Conservation (phyloP, 2,113 vertebrate species). For the Salminus brasiliensis region DNA sequence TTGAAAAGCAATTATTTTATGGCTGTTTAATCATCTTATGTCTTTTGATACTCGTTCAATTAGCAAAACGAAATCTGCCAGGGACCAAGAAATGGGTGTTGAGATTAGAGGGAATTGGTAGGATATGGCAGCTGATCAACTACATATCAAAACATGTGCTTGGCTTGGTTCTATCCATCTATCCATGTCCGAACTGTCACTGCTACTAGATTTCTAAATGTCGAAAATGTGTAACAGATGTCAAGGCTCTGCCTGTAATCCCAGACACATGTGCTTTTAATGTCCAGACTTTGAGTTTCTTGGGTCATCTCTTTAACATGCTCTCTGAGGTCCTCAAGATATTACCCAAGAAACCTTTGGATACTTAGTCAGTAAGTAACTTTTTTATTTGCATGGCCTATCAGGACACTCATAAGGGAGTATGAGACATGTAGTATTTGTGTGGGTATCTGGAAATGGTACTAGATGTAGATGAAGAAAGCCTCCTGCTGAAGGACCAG, state of each 20-base stretch:
- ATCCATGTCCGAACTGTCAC: neutral
- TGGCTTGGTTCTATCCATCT: neutral
- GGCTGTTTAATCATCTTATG: neutral
- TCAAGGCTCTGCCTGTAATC: neutral
- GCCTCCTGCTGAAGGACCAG: conserved; percentile 39
- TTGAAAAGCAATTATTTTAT: neutral
- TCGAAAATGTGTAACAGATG: neutral
- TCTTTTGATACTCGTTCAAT: neutral
- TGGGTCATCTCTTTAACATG: neutral
- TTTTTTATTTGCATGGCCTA: too few relatives aligned
- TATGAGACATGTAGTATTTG: too few relatives aligned
- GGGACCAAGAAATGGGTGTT: neutral
- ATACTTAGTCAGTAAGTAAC: too few relatives aligned
- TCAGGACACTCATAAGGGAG: neutral
- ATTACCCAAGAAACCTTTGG: neutral
- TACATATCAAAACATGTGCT: neutral
- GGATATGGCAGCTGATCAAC: neutral
- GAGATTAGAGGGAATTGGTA: neutral
- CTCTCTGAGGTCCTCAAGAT: neutral
- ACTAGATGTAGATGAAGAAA: too few relatives aligned
- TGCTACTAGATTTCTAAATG: neutral
- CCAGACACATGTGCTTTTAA: neutral
- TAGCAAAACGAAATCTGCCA: neutral
- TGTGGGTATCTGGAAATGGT: too few relatives aligned
- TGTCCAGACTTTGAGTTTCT: neutral